These are phyloP conservation scores for Sipunculus nudus DNA, from an alignment of 2,888 invertebrate genomes.

Conservation along the genomic window DNA sequence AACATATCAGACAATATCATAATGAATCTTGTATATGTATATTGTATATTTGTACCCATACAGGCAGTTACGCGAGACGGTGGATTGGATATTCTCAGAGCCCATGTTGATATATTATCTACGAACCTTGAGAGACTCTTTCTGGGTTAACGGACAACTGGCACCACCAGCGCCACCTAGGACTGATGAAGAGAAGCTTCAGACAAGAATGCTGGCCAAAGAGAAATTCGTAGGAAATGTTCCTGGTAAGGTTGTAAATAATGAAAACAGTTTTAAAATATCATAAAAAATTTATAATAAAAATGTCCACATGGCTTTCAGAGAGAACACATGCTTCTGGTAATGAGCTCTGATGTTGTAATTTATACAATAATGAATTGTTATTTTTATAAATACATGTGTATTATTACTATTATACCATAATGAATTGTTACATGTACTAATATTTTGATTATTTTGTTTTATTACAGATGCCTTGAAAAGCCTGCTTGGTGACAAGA, in stretches of 20 bases:
- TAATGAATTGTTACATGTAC: slow-evolving; percentile 52
- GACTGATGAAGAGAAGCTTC: slow-evolving; percentile 73
- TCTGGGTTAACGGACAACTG: slow-evolving; percentile 83
- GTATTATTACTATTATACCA: no score
- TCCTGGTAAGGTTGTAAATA: slow-evolving; percentile 63
- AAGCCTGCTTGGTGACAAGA: slow-evolving; percentile 85
- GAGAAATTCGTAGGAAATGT: slow-evolving; percentile 63
- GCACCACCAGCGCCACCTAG: slow-evolving; percentile 71
- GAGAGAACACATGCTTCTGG: no score
- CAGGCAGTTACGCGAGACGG: slow-evolving; percentile 87
- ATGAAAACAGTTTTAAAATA: no score
- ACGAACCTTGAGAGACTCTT: slow-evolving; percentile 82
- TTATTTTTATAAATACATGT: no score
- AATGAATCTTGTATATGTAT: slow-evolving; percentile 5
- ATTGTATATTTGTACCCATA: slow-evolving; percentile 44
- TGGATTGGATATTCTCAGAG: slow-evolving; percentile 87
- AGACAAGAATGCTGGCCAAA: slow-evolving; percentile 63
- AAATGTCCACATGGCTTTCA: no score
- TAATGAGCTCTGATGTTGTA: no score
- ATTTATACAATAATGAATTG: no score
- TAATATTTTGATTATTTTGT: no score
- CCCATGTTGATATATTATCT: slow-evolving; percentile 90
- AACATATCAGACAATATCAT: no score
- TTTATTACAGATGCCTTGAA: slow-evolving; percentile 82
- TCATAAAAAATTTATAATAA: no score